Conservation (phyloP, 2,797 vertebrate species). For the Pagetopsis macropterus region DNA sequence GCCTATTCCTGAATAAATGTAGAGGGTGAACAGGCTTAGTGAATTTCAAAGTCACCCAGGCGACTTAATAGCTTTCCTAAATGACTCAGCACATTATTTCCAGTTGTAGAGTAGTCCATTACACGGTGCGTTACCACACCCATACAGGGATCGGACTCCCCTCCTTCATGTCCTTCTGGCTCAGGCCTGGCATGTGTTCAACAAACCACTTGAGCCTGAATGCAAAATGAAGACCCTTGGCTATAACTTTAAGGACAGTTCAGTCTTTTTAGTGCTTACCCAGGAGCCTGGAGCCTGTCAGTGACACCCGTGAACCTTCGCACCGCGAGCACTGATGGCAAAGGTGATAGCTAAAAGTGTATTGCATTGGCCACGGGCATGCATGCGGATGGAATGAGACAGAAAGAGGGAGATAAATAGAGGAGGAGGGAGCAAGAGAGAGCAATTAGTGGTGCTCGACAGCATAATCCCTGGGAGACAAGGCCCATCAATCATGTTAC, state of each 20-base stretch:
- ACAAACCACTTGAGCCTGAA: constrained; percentile 79
- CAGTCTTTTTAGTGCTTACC: constrained; percentile 55
- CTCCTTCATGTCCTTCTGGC: constrained; percentile 58
- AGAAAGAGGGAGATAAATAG: constrained; percentile 66
- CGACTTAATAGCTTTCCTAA: constrained; percentile 77
- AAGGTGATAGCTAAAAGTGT: constrained; percentile 66
- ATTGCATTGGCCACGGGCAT: constrained; percentile 51
- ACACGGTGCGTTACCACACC: constrained; percentile 71
- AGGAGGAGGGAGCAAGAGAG: constrained; percentile 64
- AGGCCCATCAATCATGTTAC: constrained; percentile 79
- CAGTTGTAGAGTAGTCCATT: constrained; percentile 79
- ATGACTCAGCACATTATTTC: constrained; percentile 82
- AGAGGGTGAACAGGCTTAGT: constrained; percentile 74
- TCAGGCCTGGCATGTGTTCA: constrained; percentile 73
- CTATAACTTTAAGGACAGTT: constrained; percentile 65
- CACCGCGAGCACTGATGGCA: constrained; percentile 50
- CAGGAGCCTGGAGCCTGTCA: constrained; percentile 34
- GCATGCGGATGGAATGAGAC: constrained; percentile 63
- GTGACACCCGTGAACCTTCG: constrained; percentile 51
- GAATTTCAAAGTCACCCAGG: constrained; percentile 81
- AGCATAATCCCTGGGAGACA: constrained; percentile 78
- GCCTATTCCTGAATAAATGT: constrained; percentile 70
- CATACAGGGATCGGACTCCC: constrained; percentile 53
- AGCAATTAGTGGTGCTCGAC: constrained; percentile 77
- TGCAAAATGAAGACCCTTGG: constrained; percentile 69